Evolutionary conservation across 2,113 vertebrate species (phyloP).

Genomic region (Ceyx melanurus): DNA sequence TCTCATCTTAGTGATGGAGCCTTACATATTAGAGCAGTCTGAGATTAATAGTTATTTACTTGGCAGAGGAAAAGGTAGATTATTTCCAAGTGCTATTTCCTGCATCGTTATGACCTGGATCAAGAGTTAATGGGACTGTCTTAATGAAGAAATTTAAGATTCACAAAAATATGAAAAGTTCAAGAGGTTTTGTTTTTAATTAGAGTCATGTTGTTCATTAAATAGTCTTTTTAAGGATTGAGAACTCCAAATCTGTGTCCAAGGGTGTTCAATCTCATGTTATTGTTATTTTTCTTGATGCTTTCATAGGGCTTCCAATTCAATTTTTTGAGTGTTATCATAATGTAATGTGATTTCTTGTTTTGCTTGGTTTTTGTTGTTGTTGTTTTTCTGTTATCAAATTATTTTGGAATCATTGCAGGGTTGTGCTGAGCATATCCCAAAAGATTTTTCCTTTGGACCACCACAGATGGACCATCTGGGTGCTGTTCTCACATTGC

Average conservation of each 20-base stretch:
- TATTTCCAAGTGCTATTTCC: not conserved
- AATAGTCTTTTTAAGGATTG: not conserved
- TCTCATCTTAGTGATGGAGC: not conserved
- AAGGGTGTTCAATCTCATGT: not conserved
- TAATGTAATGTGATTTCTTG: not conserved
- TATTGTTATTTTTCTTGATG: not conserved
- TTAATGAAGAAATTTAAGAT: not conserved
- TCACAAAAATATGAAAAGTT: not conserved
- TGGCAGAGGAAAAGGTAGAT: not conserved
- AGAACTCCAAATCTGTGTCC: not conserved
- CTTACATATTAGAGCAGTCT: not conserved
- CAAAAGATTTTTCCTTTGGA: not conserved
- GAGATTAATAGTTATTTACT: not conserved
- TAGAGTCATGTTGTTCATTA: not conserved
- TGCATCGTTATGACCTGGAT: not conserved
- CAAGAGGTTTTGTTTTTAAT: not conserved
- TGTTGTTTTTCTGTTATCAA: not conserved
- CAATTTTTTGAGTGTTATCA: not conserved
- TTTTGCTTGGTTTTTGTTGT: not conserved
- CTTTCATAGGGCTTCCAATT: not conserved
- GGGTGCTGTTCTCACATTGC: not conserved
- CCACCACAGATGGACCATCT: not conserved
- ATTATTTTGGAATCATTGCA: not conserved
- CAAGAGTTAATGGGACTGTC: not conserved
- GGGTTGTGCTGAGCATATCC: not conserved